Percentiles rank a stretch among this genome's conserved stretches.
Conservation (phyloP, 2,113 vertebrate genomes). For the Tachysurus fulvidraco region DNA sequence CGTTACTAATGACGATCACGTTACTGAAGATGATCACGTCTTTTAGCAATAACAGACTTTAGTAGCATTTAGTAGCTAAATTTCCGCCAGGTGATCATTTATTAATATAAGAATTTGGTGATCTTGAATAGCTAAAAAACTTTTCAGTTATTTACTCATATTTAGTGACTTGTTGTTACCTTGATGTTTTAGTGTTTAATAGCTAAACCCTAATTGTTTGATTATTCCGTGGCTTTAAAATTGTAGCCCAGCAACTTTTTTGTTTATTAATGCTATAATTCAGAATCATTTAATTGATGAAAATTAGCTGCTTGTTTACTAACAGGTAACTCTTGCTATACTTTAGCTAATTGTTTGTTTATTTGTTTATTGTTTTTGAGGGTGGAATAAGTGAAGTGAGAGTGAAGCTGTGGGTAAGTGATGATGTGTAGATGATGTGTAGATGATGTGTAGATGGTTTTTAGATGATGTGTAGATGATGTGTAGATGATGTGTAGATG, state of each 20-base stretch:
- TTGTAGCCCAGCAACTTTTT: not conserved
- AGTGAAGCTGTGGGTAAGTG: not conserved
- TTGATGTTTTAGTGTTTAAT: too few species aligned
- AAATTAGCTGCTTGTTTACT: not conserved
- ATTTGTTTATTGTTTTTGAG: too few species aligned
- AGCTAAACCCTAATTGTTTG: not conserved
- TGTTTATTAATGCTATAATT: not conserved
- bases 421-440: too few species aligned
- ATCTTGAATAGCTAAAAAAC: not conserved
- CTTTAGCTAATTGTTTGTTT: not conserved
- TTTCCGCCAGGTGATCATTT: not conserved
- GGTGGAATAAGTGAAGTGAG: not conserved
- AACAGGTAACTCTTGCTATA: too few species aligned
- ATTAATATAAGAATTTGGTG: not conserved
- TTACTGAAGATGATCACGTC: not conserved
- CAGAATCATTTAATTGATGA: not conserved
- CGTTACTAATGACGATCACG: too few species aligned
- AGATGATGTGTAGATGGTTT: too few species aligned
- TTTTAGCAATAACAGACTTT: not conserved
- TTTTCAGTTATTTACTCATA: not conserved
- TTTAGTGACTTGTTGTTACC: not conserved
- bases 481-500: not conserved
- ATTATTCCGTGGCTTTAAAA: too few species aligned
- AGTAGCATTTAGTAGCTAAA: not conserved
- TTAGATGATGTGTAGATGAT: not conserved